These are phyloP conservation scores for Eulemur rubriventer DNA, from an alignment of 2,797 vertebrate genomes.

Conservation along the genomic window DNA sequence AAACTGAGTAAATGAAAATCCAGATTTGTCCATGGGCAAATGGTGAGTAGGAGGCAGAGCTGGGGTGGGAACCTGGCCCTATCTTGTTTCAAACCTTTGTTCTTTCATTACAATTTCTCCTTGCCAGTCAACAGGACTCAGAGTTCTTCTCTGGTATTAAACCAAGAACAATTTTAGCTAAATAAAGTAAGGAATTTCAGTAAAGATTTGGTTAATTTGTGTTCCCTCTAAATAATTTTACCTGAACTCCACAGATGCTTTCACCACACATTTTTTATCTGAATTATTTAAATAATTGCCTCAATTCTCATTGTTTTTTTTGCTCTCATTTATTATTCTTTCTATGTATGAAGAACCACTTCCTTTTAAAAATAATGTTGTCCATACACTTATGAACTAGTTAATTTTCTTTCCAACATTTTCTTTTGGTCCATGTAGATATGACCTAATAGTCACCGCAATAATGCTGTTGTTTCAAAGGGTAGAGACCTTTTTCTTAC, in stretches of 20 bases:
- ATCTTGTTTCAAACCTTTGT: neutral
- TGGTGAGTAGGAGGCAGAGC: neutral
- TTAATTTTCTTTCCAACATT: constrained; percentile 72
- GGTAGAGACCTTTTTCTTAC: constrained; percentile 55
- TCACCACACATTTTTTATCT: constrained; percentile 5
- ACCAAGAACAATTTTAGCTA: neutral
- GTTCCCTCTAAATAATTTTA: constrained; percentile 25
- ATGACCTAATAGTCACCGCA: constrained; percentile 38
- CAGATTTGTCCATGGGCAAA: neutral
- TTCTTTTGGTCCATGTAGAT: constrained; percentile 53
- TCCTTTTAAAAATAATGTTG: constrained; percentile 73
- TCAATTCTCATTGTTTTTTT: constrained; percentile 23
- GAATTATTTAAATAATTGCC: constrained; percentile 61
- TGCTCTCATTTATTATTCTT: constrained; percentile 54
- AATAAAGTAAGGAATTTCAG: neutral
- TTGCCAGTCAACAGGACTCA: neutral
- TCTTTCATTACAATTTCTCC: neutral
- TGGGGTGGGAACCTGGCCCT: neutral
- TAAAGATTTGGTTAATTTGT: constrained; percentile 17
- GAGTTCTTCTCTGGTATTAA: neutral
- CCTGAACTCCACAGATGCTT: neutral
- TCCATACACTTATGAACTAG: constrained; percentile 59
- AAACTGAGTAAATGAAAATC: constrained; percentile 10
- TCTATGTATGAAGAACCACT: constrained; percentile 58
- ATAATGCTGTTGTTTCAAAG: constrained; percentile 66